Base-by-base conservation (phyloP, 2,113 vertebrate species). In the Salvelinus sp. region DNA sequence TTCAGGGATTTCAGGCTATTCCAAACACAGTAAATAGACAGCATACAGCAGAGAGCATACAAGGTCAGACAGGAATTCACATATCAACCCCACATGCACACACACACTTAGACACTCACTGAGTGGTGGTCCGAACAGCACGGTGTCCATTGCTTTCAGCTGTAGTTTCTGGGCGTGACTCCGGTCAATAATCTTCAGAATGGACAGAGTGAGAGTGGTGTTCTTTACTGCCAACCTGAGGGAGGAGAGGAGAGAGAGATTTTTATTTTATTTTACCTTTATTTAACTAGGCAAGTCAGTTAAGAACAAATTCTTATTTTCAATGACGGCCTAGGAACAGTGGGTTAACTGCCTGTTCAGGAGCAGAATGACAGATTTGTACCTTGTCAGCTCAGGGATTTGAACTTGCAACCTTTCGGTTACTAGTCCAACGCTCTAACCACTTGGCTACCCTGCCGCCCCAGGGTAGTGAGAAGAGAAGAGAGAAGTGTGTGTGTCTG, bases 91-190 rank as follows among this genome's bases (percentile, higher is more conserved):
- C 16, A 20, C 54, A 57, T 18, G 18, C 16, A 57, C 23, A 23
- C 10, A 70, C 30, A 68, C 62, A 66, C 0, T 74, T 30, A 44
- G 20, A 68, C 28, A 92, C 92, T 94, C 83, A 98, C 97, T 80
- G 74, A 95, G 90, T 0, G 96, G 96, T 0, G 96, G 94, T 25
- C 97, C 97, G 0, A 98, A 98, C 20, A 99, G 94, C 48, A 99
- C 96, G 0, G 95, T 95, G 87, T 99, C 96, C 77, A 99, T 85
- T 0, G 97, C 96, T 64, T 99, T 99, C 62, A 99, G 94, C 88
- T 98, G 97, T 81, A 99, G 93, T 69, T 98, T 99, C 94, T 98
- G 96, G 44, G 94, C 81, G 77, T 99, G 97, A 88, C 95, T 96
- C 4, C 97, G 82, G 77, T 98, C 97, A 0, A 93, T 88, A 78